Conservation (phyloP, 1,140 invertebrate species). For the Drosophila oshimai region DNA sequence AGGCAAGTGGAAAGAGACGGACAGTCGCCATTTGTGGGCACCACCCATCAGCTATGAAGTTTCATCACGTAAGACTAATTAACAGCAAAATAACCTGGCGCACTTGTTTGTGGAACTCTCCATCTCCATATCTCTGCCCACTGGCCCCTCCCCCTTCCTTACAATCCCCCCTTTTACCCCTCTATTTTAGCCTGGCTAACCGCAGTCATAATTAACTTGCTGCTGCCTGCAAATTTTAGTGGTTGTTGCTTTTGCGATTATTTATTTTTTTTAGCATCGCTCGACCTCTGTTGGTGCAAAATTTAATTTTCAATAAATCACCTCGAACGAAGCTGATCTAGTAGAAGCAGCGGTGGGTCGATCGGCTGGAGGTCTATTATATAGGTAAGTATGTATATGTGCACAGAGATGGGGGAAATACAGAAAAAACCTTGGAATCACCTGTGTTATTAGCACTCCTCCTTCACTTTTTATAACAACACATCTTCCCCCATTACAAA, state of each 20-base stretch:
- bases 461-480: background rate
- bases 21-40: conserved; percentile 48
- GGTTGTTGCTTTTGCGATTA: conserved; percentile 22
- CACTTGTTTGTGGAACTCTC: conserved; percentile 66
- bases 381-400: background rate
- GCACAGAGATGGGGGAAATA: background rate
- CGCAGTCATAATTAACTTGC: conserved; percentile 77
- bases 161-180: background rate
- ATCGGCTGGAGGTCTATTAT: conserved; percentile 4
- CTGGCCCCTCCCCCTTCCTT: background rate
- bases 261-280: conserved; percentile 32
- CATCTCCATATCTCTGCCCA: conserved; percentile 27
- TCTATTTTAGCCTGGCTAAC: conserved; percentile 33
- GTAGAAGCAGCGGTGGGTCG: conserved; percentile 56
- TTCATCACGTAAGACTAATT: conserved; percentile 78
- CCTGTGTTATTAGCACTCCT: conserved; percentile 10
- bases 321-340: conserved; percentile 44
- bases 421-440: background rate
- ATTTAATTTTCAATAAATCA: conserved; percentile 80
- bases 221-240: conserved; percentile 53
- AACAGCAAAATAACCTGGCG: conserved; percentile 74
- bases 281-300: conserved; percentile 58
- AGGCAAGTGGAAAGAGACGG: background rate
- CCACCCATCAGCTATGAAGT: conserved; percentile 60
- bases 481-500: conserved; percentile 22